phyloP scores from a whole-genome alignment of 2,888 invertebrate genomes.

The Tetramorium bicarinatum region DNA sequence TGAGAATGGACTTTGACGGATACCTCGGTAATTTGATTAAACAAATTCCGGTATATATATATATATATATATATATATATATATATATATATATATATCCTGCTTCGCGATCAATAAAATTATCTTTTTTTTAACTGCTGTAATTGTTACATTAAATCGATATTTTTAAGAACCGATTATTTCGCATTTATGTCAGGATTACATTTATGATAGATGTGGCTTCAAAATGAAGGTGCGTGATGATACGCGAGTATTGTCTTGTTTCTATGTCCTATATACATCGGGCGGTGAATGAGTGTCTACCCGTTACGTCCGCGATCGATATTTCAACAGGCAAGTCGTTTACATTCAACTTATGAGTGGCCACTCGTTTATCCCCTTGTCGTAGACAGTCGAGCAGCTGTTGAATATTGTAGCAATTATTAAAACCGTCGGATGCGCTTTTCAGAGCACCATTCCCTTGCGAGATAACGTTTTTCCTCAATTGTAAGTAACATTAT shows the following conservation, averaged over 20 bases:
- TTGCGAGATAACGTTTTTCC: neutral
- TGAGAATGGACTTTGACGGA: neutral
- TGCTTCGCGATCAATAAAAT: neutral
- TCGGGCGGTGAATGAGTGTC: slow-evolving; percentile 36
- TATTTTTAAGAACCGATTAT: neutral
- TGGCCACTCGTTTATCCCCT: slow-evolving; percentile 67
- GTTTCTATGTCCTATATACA: neutral
- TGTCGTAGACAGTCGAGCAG: slow-evolving; percentile 50
- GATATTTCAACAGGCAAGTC: slow-evolving; percentile 70
- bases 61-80: too few species aligned
- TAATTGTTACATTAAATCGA: neutral
- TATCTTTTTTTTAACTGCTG: neutral
- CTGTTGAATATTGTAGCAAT: slow-evolving; percentile 64
- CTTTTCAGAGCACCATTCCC: neutral
- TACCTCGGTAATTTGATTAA: neutral
- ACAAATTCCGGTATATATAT: neutral
- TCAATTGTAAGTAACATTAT: slow-evolving; percentile 13
- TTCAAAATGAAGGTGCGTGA: neutral
- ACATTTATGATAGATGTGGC: neutral
- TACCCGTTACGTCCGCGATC: slow-evolving; percentile 60
- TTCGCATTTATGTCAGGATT: neutral
- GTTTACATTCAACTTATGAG: slow-evolving; percentile 74
- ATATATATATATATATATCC: too few species aligned
- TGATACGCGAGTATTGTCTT: neutral
- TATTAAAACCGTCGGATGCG: slow-evolving; percentile 62